Percentiles rank a stretch among this genome's conserved stretches.
phyloP scores from a whole-genome alignment of 1,140 invertebrate species.

The Cataglyphis hispanica region DNA sequence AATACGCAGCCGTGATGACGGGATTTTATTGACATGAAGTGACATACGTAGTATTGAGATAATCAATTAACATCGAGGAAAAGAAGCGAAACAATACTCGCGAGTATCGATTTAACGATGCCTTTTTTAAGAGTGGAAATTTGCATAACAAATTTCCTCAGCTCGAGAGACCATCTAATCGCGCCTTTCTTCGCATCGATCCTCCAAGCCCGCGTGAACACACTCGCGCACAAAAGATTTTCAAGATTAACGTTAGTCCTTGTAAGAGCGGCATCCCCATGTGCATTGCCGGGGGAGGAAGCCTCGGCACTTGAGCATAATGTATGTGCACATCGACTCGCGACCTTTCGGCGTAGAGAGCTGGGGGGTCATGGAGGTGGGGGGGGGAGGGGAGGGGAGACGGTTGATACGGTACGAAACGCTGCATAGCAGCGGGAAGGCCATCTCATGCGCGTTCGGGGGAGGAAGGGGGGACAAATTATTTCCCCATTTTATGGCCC shows the following conservation, averaged over 20 bases:
- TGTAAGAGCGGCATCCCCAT: conserved; percentile 27
- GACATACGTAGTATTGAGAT: no score
- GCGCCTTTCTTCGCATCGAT: conserved; percentile 21
- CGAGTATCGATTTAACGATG: no score
- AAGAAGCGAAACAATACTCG: no score
- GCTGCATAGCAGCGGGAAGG: conserved; percentile 54
- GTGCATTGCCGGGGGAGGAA: conserved; percentile 34
- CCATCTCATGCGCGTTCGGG: conserved; percentile 83
- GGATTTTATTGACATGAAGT: no score
- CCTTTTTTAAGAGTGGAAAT: no score
- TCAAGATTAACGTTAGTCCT: conserved; percentile 50
- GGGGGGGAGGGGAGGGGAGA: conserved; percentile 15
- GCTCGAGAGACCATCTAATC: conserved; percentile 30
- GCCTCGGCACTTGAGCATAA: conserved; percentile 54
- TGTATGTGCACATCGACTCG: conserved; percentile 49
- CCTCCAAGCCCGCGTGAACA: conserved; percentile 30
- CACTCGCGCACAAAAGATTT: conserved; percentile 46
- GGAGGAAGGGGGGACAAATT: conserved; percentile 84
- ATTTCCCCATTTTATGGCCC: conserved; percentile 85
- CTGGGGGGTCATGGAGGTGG: no score
- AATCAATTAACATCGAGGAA: no score
- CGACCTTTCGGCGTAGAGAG: conserved; percentile 59
- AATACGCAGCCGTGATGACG: no score
- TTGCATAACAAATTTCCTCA: conserved; percentile 19
- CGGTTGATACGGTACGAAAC: conserved; percentile 60